Base-by-base conservation (phyloP, 2,113 vertebrate species). In the Indicator indicator region DNA sequence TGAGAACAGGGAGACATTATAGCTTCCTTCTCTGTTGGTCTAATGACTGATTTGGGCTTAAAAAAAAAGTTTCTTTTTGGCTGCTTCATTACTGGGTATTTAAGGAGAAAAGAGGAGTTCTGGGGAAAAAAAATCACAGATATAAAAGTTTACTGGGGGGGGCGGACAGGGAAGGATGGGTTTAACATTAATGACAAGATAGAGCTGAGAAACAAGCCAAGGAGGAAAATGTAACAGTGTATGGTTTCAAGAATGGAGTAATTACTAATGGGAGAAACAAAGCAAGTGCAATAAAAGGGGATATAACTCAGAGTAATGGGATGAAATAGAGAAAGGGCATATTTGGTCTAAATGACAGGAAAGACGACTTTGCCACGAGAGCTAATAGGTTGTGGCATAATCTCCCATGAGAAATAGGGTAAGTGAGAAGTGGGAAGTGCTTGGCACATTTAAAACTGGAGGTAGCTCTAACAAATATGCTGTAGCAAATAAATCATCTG, bases 361-460 rank as follows among this genome's bases (percentile, higher is more conserved):
- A 83, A 54, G 69, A 72, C 80, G 70, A 65, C 70, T 82, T 83
- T 0, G 7, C 88, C 65, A 44, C 1, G 1, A 62, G 88, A 90
- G 54, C 76, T 94, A 92, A 92, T 68, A 92, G 92, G 86, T 84
- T 96, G 79, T 94, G 90, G 94, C 88, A 90, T 90, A 81, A 88
- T 92, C 86, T 96, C 92, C 88, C 88, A 33, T 72, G 88, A 86
- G 95, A 93, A 88, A 81, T 3, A 30, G 70, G 58, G 80, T 30
- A 40, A 88, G 73, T 46, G 86, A 75, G 67, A 74, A 93, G 54
- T 81, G 83, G 88, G 60, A 77, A 74, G 69, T n/a, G 56, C 76
- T 74, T 86, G 86, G 79, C 72, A 56, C 83, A 0, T 42, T 71
- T 17, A 42, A 56, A 73, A 33, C 65, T 26, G 65, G 30, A 83